Evolutionary conservation across 2,888 invertebrate genomes (phyloP), one percentile per base, ranked within the genome.

Genomic region (Ashinkailepas kermadecensis): DNA sequence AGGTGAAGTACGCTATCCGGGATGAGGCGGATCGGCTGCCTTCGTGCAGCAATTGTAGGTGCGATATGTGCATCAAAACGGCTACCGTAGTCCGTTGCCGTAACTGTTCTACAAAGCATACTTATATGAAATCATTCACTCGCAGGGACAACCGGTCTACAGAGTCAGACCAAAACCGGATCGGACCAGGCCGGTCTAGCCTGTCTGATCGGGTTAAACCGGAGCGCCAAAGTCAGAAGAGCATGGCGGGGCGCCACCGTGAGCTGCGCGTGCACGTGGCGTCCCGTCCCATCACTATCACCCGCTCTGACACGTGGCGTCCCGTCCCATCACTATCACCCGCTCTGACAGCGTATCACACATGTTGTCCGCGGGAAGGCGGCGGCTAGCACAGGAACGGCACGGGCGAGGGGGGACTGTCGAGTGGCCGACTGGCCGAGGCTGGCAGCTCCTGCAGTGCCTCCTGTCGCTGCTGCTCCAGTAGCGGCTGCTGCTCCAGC

Each of bases 71-170:
- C 74, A 74, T 54, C 18, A 54, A 56, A 74, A 74, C 74, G 18
- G 56, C 56, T 56, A 56, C 21, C 21, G 15, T 56, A 56, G 21
- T 56, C 56, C 56, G 15, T 21, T 9, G 13, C 23, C 56, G 21
- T 56, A 39, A 39, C 70, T 70, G 39, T 39, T 70, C 70, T 70
- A 70, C 54, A 74, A 74, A 56, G 23, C 54, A 74, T 56, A 56
- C 74, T 21, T 54, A 23, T 74, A 74, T 56, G 74, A 74, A 74
- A 74, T 74, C 74, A 56, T 74, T 74, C 74, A 74, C 74, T 56
- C 74, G 39, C 70, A 39, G 39, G 11, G 59, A 59, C 59, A 39
- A 39, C 59, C 7, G 15, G 11, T 59, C 59, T 13, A 1, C 15
- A 4, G 11, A 59, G 12, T 13, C 59, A 59, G 12, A 15, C 12